Conservation (phyloP, 2,113 vertebrate species). For the Seriola aureovittata region DNA sequence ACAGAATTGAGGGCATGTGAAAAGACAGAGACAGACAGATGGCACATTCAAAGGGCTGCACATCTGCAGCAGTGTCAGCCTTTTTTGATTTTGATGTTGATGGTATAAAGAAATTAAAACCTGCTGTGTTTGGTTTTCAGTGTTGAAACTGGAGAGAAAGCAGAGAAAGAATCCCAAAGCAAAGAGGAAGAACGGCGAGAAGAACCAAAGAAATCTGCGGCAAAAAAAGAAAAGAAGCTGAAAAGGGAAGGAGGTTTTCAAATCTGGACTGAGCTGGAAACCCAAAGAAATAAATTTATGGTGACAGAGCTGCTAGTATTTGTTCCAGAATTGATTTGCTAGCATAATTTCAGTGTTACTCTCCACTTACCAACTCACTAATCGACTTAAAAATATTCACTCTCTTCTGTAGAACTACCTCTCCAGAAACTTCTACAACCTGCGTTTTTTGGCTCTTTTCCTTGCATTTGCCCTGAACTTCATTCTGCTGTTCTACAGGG, state of each 20-base stretch:
- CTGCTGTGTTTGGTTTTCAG: slow-evolving; percentile 74
- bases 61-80: background rate
- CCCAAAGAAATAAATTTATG: slow-evolving; percentile 93
- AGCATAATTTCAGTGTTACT: background rate
- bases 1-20: no score
- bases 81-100: background rate
- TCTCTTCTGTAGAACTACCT: slow-evolving; percentile 89
- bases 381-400: background rate
- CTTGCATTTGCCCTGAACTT: slow-evolving; percentile 95
- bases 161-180: slow-evolving; percentile 75
- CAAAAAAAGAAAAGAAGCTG: slow-evolving; percentile 82
- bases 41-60: background rate
- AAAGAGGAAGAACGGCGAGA: slow-evolving; percentile 53
- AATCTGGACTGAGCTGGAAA: slow-evolving; percentile 94
- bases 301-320: slow-evolving; percentile 70
- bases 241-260: slow-evolving; percentile 80
- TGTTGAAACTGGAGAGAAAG: slow-evolving; percentile 90
- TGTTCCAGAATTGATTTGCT: background rate
- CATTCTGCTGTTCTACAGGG: slow-evolving; percentile 95
- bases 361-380: background rate
- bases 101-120: background rate
- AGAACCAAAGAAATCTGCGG: slow-evolving; percentile 72
- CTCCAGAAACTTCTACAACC: slow-evolving; percentile 95
- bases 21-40: background rate
- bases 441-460: slow-evolving; percentile 93